phyloP scores from a whole-genome alignment of 2,113 vertebrate genomes.

The Oceanites oceanicus region DNA sequence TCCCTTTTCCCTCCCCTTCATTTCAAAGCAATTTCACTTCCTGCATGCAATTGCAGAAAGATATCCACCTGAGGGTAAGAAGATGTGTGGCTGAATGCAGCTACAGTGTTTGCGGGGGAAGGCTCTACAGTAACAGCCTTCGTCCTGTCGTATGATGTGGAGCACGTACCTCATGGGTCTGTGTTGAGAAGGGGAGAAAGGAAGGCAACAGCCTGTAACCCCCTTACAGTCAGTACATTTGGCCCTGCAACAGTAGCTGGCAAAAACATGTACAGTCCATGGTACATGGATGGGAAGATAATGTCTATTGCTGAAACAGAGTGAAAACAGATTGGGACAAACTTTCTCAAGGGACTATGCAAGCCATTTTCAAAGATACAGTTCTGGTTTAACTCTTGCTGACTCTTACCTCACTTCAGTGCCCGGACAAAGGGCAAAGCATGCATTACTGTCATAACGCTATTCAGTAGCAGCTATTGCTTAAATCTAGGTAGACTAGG shows the following conservation, averaged over 20 bases:
- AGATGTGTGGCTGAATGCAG: not conserved
- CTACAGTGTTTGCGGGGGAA: not conserved
- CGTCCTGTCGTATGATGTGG: rapidly evolving
- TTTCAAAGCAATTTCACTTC: not conserved
- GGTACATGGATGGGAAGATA: not conserved
- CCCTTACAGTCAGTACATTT: not conserved
- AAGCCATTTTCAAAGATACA: not conserved
- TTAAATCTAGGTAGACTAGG: not conserved
- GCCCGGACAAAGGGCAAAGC: not conserved
- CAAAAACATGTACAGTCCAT: not conserved
- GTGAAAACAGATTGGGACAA: not conserved
- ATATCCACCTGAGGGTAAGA: not conserved
- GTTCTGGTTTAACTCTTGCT: not conserved
- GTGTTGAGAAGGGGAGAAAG: not conserved
- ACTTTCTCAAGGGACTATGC: not conserved
- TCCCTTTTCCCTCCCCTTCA: not conserved
- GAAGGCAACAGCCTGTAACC: not conserved
- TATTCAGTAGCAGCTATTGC: not conserved
- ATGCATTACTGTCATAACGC: not conserved
- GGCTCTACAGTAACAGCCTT: not conserved
- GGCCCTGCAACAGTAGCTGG: not conserved
- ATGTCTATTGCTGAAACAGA: not conserved
- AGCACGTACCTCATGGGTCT: not conserved
- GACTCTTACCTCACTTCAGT: not conserved
- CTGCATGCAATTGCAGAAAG: not conserved